Base-by-base conservation (phyloP, 1,140 invertebrate species). In the Globodera rostochiensis region DNA sequence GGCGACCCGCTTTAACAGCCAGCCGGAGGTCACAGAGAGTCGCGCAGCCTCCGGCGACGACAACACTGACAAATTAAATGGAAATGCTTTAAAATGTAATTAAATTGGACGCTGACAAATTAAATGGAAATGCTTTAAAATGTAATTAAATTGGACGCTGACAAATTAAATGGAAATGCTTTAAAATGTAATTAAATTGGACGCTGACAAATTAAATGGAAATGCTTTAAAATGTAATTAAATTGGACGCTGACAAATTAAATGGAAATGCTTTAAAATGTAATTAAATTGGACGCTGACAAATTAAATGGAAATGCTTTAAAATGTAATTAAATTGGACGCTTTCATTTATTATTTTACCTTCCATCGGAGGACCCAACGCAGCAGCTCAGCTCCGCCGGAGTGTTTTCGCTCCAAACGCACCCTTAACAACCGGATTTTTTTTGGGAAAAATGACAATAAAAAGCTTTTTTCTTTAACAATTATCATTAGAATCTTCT, bases 291-390 rank as follows among this genome's bases (percentile, higher is more conserved):
- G 75, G n/a, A 87, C 67, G 19, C 81, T 86, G 15, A 46, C 4
- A 84, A 83, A 60, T 15, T 9, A 6, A 80, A 82, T n/a, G 13
- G 8, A 81, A 50, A 83, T 47, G n/a, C 21, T 25, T 64, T 74
- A 79, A 70, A n/a, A 79, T 77, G 21, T 7, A 70, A 57, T n/a
- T 67, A 74, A 53, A 13, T 46, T 46, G 75, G n/a, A 15, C 50
- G n/a, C 75, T 73, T 76, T 74, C 49, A 11, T 3, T 69, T 76
- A 5, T 76, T 57, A 13, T 78, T 57, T 78, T 57, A 83, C 84
- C 67, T 84, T 77, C 83, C 83, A 74, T 85, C 84, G 67, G 85
- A 50, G 73, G 86, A 85, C 7, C 71, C 84, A 57, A 87, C 85
- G 60, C 84, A 85, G 19, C 50, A 70, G 53, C 79, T 82, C 46